Conservation (phyloP, 2,888 invertebrate species). For the Phasia obesa region DNA sequence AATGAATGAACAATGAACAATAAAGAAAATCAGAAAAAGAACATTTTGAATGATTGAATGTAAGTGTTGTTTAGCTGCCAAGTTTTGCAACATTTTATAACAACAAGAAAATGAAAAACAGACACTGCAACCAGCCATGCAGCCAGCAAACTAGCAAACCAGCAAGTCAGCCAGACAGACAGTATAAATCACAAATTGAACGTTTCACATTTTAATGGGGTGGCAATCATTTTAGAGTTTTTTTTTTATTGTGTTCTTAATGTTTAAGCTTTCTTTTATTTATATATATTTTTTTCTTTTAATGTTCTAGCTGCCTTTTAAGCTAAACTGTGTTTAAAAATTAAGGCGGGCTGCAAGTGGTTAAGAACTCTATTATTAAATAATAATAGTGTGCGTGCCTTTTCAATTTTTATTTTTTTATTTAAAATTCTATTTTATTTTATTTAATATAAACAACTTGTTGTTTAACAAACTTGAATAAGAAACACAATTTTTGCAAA, state of each 20-base stretch:
- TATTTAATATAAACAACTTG: slow-evolving; percentile 4
- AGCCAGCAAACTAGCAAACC: slow-evolving; percentile 44
- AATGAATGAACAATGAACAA: slow-evolving; percentile 50
- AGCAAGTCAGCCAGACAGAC: slow-evolving; percentile 63
- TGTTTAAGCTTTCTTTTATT: slow-evolving; percentile 43
- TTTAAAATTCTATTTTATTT: neutral
- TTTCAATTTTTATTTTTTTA: slow-evolving; percentile 34
- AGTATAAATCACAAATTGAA: slow-evolving; percentile 71
- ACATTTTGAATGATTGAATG: slow-evolving; percentile 66
- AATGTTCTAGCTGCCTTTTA: slow-evolving; percentile 34
- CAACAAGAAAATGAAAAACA: slow-evolving; percentile 72
- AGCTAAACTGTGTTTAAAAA: slow-evolving; percentile 49
- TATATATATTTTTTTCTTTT: neutral
- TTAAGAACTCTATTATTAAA: slow-evolving; percentile 81
- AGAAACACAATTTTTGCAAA: neutral
- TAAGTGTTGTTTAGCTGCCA: slow-evolving; percentile 68
- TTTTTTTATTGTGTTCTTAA: too few relatives aligned
- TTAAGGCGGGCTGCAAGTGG: slow-evolving; percentile 74
- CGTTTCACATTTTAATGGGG: slow-evolving; percentile 79
- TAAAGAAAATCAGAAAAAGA: slow-evolving; percentile 35
- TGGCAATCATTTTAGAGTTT: slow-evolving; percentile 78
- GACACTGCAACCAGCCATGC: slow-evolving; percentile 55
- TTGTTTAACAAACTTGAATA: neutral
- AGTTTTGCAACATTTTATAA: slow-evolving; percentile 69
- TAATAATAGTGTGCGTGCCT: slow-evolving; percentile 79